Conservation (phyloP, 53 echinoderm and acorn worm genomes). For the Holothuria leucospilota region DNA sequence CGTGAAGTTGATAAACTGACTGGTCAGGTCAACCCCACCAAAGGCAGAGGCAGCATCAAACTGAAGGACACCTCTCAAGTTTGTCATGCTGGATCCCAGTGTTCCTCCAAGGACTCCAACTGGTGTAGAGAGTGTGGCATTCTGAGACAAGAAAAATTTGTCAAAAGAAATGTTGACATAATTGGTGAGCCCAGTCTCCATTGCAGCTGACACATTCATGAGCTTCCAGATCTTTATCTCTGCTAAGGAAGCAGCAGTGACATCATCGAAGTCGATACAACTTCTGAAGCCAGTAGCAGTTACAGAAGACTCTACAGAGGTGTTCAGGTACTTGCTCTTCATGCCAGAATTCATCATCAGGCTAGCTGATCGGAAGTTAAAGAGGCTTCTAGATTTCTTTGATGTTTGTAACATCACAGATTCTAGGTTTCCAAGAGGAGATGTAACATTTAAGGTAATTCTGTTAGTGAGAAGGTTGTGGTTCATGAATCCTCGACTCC, state of each 20-base stretch:
- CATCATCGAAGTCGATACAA: neutral
- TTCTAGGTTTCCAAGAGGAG: constrained; percentile 7
- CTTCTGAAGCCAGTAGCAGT: neutral
- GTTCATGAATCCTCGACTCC: constrained; percentile 59
- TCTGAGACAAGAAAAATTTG: neutral
- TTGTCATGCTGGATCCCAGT: constrained; percentile 52
- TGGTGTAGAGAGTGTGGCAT: neutral
- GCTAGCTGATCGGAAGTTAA: neutral
- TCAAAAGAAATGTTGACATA: neutral
- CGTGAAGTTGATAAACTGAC: constrained; percentile 17
- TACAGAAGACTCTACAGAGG: neutral
- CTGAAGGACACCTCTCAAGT: constrained; percentile 62
- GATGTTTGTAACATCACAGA: neutral
- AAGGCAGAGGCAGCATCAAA: constrained; percentile 53
- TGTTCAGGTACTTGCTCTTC: constrained; percentile 19
- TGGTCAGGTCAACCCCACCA: neutral
- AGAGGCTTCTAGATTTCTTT: neutral
- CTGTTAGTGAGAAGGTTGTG: constrained; percentile 64
- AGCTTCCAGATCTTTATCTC: neutral
- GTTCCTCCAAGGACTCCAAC: neutral
- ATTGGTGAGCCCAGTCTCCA: neutral
- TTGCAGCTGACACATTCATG: constrained; percentile 3
- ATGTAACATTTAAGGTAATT: constrained; percentile 45
- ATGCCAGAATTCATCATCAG: constrained; percentile 16
- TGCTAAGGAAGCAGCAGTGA: neutral